Evolutionary conservation across 1,140 invertebrate species (phyloP), one percentile per base, ranked within the genome.

Genomic region (Temnothorax curvispinosus): DNA sequence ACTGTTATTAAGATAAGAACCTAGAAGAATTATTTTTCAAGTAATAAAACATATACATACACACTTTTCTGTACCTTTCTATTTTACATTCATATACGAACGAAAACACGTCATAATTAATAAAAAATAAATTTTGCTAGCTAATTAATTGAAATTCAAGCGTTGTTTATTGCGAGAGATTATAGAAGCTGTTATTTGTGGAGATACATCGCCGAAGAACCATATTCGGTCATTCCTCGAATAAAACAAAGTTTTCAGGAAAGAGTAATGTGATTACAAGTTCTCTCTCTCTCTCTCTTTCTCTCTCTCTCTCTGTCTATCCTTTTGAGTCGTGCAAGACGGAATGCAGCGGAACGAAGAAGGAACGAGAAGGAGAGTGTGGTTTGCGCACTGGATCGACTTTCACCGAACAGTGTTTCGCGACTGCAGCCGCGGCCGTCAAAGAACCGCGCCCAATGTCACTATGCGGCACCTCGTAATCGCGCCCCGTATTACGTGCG

Each of bases 401-500:
- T 91, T 91, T 91, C 90, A 91, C 90, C 88, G 60, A 89, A 88
- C 65, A 32, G 60, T 27, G 27, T 27, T 27, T 27, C 77, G 64
- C 77, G 64, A 56, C 77, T 58, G 72, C 87, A 89, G 84, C 60
- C 85, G 72, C 87, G 89, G 87, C 80, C 90, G 65, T 85, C 89
- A 87, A 91, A 89, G 65, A 76, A 89, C 89, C 89, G 88, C 89
- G 89, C 89, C 89, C 90, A 91, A 91, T 91, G 90, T 91, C 90
- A 91, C 80, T 87, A 91, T 62, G 72, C 44, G 76, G 89, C 54
- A 74, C 52, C 86, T 90, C 82, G 89, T 91, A 91, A 91, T 91
- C 85, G 87, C 80, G 89, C 71, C 81, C 84, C 47, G 78, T 85
- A 91, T 91, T 91, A 91, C 89, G 87, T 89, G 41, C 56, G 38